Evolutionary conservation across 2,888 invertebrate species (phyloP).

Genomic region (Leptinotarsa juncta): DNA sequence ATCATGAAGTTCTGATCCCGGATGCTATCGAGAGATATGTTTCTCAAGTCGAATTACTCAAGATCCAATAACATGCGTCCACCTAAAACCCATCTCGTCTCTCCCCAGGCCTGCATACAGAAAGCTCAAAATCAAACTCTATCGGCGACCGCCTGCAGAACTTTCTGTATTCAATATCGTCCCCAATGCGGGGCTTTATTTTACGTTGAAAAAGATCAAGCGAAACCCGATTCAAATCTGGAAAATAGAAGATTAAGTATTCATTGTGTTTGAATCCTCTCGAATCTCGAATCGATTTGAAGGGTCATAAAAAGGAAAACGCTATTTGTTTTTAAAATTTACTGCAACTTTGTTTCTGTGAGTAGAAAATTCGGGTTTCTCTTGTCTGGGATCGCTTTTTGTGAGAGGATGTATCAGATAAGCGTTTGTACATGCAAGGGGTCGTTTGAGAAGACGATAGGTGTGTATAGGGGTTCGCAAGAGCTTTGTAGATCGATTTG

Average conservation of each 20-base stretch:
- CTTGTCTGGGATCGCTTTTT: constrained; percentile 18
- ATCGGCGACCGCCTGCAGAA: constrained; percentile 24
- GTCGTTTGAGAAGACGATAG: constrained; percentile 20
- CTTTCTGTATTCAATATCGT: constrained; percentile 45
- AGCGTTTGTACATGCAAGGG: constrained; percentile 19
- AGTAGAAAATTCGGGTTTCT: constrained; percentile 29
- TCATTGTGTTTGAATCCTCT: constrained; percentile 53
- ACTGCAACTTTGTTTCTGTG: constrained; percentile 44
- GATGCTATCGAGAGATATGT: neutral
- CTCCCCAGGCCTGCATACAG: constrained; percentile 41
- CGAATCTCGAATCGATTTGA: constrained; percentile 46
- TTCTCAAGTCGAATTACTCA: neutral
- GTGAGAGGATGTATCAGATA: constrained; percentile 25
- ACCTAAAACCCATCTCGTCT: constrained; percentile 26
- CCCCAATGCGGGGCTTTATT: constrained; percentile 43
- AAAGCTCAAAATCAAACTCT: constrained; percentile 37
- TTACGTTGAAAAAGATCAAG: constrained; percentile 52
- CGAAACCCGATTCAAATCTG: constrained; percentile 54
- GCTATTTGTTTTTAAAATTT: constrained; percentile 51
- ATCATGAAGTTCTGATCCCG: neutral
- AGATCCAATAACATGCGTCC: constrained; percentile 15
- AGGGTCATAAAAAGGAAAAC: constrained; percentile 50
- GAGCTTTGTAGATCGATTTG: neutral
- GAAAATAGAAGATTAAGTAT: constrained; percentile 56
- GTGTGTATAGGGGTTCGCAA: neutral